Base-by-base conservation (phyloP, 2,888 invertebrate genomes). In the Dryadula phaetusa region DNA sequence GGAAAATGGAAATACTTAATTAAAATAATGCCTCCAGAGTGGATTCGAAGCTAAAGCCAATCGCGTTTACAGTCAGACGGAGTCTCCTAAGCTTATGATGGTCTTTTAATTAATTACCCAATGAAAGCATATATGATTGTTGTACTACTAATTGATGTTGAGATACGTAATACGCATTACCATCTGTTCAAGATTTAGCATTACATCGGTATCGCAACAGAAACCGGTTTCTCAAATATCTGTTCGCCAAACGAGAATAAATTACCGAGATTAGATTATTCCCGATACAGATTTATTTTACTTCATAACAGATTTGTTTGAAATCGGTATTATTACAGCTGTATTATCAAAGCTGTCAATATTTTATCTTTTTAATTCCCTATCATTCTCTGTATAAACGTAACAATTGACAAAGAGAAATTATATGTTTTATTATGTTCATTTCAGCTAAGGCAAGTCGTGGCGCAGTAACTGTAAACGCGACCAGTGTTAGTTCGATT, bases 241-340 rank as follows among this genome's bases (percentile, higher is more conserved):
- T 63, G 62, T 66, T 66, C 44, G 49, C 46, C 28, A 53, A 66
- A 64, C 42, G 60, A 54, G 54, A 53, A 66, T 69, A 69, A 69
- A 66, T 64, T 64, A 56, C 47, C 53, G 54, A 46, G 66, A 63
- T 66, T 66, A 64, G 63, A 66, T 69, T 67, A 66, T 66, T 40
- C 66, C 63, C 60, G 61, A 66, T 61, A 69, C 60, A 61, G 54
- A 69, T 67, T 67, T 61, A 70, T 70, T 61, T 67, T 54, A 44
- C 63, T 56, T 58, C 53, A 61, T 52, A 42, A 62, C 32, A 16
- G 46, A 66, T 69, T 53, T 54, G 37, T 40, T 58, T 47, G 40
- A 60, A 63, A 63, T 66, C 60, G 60, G 53, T 61, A 61, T 54
- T 66, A 32, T 32, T 32, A 32, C 32, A 32, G 32, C 60, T 63